These are phyloP conservation scores for Peromyscus polionotus DNA, from an alignment of 2,113 vertebrate species.

Conservation along the genomic window DNA sequence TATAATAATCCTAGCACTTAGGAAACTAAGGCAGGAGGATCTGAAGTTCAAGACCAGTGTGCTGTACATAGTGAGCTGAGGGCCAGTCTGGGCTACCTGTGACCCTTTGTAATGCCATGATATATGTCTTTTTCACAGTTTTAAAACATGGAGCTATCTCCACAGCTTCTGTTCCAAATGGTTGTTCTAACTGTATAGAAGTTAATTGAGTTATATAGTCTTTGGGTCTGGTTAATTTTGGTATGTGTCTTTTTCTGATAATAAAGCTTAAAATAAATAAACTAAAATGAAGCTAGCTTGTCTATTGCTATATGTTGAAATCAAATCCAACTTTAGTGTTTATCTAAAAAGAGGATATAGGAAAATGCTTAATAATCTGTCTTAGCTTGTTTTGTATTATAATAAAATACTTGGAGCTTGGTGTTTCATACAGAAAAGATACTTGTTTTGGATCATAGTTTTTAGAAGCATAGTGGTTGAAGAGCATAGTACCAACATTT, in stretches of 20 bases:
- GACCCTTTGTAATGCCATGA: background rate
- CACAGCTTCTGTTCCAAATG: background rate
- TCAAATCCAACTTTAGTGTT: slow-evolving; percentile 4
- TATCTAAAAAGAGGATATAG: background rate
- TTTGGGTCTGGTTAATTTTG: background rate
- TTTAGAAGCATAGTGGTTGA: background rate
- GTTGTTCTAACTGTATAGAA: background rate
- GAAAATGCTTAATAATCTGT: background rate
- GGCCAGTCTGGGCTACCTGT: background rate
- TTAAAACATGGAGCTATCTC: background rate
- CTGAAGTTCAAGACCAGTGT: background rate
- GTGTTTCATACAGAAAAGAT: background rate
- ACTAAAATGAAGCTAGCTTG: background rate
- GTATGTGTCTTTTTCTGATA: slow-evolving; percentile 6
- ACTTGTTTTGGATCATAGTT: background rate
- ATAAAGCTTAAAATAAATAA: background rate
- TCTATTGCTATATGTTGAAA: background rate
- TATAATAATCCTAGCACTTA: background rate
- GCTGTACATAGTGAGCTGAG: background rate
- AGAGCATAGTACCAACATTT: background rate
- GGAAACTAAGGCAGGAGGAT: background rate
- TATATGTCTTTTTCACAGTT: background rate
- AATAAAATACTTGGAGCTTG: background rate
- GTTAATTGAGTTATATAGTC: background rate
- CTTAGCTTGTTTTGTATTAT: background rate